Evolutionary conservation across 2,888 invertebrate genomes (phyloP), one percentile per base, ranked within the genome.

Genomic region (Acleris sparsana): DNA sequence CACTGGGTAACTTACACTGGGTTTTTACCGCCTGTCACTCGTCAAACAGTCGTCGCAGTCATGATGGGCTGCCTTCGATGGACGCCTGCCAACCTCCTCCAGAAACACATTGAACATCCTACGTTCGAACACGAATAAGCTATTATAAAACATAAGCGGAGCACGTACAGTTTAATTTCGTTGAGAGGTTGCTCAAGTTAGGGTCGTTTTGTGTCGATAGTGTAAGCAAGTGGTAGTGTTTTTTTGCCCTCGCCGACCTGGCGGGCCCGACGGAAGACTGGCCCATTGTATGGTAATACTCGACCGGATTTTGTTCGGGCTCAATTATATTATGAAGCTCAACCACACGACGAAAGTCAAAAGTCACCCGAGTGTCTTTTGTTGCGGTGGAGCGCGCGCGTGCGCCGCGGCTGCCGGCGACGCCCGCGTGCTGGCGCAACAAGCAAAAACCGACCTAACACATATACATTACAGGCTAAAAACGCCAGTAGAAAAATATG

Each of bases 251-350:
- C 87, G 78, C 72, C 89, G 92, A 90, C 90, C 91, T 87, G 89
- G 85, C 88, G 89, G 86, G 85, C 87, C 82, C 89, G 84, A 84
- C 90, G 91, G 89, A 89, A 90, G 88, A 85, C 86, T 86, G 80
- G 81, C 80, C 91, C 85, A 92, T 92, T 92, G 92, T 92, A 92
- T 92, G 92, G 85, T 92, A 92, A 92, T 92, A 83, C 84, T 79
- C 81, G 87, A 82, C 89, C 89, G 92, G 91, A 92, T 92, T 92
- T 90, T 83, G 90, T 92, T 89, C 86, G 88, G 80, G 88, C 90
- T 86, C 92, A 92, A 92, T 92, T 92, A 92, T 89, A 92, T 91
- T 91, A 92, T 89, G 91, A 89, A 89, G 91, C 89, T 88, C 86
- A 87, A 86, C 83, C 87, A 85, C 84, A 87, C 82, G 80, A 86